These are phyloP conservation scores for Halocynthia aurantium DNA, from an alignment of 23 tunicate species.

Conservation along the genomic window DNA sequence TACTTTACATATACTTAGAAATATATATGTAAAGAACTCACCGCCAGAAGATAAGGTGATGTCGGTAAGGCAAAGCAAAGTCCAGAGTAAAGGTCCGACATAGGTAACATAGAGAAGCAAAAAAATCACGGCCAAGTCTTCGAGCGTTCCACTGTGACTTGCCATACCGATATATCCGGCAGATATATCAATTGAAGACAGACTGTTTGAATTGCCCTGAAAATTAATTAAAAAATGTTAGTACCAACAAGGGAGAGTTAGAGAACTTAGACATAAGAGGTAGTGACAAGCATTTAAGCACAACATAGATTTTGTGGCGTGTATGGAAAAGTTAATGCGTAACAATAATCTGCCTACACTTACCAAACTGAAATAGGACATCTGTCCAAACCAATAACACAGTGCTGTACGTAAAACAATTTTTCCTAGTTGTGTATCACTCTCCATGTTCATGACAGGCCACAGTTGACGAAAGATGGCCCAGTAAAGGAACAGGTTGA, in stretches of 20 bases:
- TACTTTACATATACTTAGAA: no score
- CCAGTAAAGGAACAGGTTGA: conserved; percentile 50
- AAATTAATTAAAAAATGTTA: not conserved
- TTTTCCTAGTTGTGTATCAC: conserved; percentile 6
- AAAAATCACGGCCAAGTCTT: conserved; percentile 27
- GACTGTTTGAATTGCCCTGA: conserved; percentile 89
- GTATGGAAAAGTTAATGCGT: not conserved
- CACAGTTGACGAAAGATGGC: conserved; percentile 43
- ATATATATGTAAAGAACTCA: no score
- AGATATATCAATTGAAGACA: conserved; percentile 81
- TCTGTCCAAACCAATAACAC: conserved; percentile 78
- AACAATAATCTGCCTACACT: conserved; percentile 12
- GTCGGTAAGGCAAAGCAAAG: conserved; percentile 43
- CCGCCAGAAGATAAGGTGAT: not conserved
- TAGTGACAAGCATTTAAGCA: not conserved
- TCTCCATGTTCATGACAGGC: conserved; percentile 58
- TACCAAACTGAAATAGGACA: conserved; percentile 70
- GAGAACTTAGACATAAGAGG: not conserved
- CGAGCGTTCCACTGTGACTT: conserved; percentile 35
- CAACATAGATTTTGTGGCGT: not conserved
- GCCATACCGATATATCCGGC: conserved; percentile 86
- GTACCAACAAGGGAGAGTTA: not conserved
- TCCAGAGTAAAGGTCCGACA: conserved; percentile 80
- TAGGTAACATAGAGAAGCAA: conserved; percentile 60
- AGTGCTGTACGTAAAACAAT: conserved; percentile 20